Evolutionary conservation across 2,888 invertebrate genomes (phyloP), one percentile per base, ranked within the genome.

Genomic region (Aleiodes testaceus): DNA sequence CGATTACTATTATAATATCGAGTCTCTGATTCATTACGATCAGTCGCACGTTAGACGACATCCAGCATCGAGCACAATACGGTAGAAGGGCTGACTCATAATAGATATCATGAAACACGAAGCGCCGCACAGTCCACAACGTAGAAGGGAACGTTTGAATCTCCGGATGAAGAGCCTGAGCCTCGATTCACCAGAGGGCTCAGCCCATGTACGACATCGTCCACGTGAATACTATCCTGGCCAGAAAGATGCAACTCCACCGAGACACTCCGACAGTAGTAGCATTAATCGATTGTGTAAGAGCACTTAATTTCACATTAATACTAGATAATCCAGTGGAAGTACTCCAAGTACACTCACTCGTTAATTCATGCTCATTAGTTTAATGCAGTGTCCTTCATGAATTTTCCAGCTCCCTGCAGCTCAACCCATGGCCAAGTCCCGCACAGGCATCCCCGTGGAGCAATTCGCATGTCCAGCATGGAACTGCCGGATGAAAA

Each of bases 131-230:
- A 97, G 97, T 88, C 97, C 97, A 85, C 87, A 86, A 80, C 86
- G 87, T 77, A 93, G 97, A 87, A 93, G 97, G 76, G 97, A 97
- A 91, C 96, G 97, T 90, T 91, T 98, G 89, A 97, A 97, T 90
- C 93, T 97, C 88, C 93, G 97, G 88, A 98, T 98, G 98, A 98
- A 98, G 92, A 97, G 97, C 88, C 92, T 98, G 83, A 98, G 97
- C 75, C 90, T 98, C 92, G 98, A 98, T 88, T 97, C 97, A 42
- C 97, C 97, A 76, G 98, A 98, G 88, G 95, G 95, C 82, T 93
- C 95, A 74, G 96, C 96, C 87, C 93, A 93, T 85, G 92, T 91
- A 47, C 92, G 93, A 82, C 90, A 95, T 82, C 91, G 95, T 53
- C 92, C 94, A 67, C 92, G 87, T 50, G 87, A 86, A 77, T 85